Evolutionary conservation across 2,888 invertebrate genomes (phyloP), one percentile per base, ranked within the genome.

Genomic region (Drosophila quinaria): DNA sequence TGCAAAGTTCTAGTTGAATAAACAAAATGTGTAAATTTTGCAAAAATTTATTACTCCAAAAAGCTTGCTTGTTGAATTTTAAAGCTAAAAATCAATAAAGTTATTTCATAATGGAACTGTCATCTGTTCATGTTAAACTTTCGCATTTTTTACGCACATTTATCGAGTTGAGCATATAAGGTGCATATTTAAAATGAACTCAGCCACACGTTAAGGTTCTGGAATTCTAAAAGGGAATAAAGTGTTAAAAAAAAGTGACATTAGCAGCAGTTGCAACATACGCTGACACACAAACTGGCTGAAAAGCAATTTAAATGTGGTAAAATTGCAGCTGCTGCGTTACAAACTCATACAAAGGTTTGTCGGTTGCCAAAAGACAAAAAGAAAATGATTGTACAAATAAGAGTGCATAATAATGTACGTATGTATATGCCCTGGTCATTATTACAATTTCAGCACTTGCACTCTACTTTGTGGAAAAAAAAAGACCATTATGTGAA

Each of bases 391-490:
- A 10, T 9, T 5, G 8, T 22, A 8, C 35, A 39, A 39, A 41
- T 61, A 11, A 42, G 29, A 59, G 61, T 31, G 41, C 44, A 67
- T 29, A 51, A 19, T 31, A 35, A 59, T 37, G 19, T 17, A 17
- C 39, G 22, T 6, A 25, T 35, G 13, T 29, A 29, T 56, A 31
- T 31, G 41, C 51, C 33, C 25, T 42, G 62, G 59, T 62, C 62
- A 71, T 75, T 75, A 78, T 75, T 41, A 78, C 67, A 67, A 66
- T 78, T 73, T 73, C 55, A 67, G 69, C 82, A 88, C 75, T 79
- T 81, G 79, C 71, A 55, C 81, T 68, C 51, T 44, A 55, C 61
- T 72, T 61, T 58, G 58, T 59, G 37, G 56, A 73, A 73, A 74
- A 67, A 78, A 67, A 62, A 65, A 51, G 74, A 66, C 59, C 73